phyloP scores from a whole-genome alignment of 2,888 invertebrate genomes.

The Synergus japonicus region DNA sequence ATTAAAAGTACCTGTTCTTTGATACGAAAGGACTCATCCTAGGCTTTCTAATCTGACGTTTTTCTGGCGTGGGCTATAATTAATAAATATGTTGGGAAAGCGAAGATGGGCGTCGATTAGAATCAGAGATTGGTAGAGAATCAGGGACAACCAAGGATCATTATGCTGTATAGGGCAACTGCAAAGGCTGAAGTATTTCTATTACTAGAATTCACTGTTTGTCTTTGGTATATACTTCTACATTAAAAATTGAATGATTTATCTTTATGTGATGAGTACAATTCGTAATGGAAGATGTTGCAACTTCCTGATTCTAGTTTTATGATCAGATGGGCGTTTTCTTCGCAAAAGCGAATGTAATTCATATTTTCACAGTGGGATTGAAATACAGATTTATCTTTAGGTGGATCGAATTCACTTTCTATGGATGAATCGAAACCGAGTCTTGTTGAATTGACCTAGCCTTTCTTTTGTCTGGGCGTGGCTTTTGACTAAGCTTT shows the following conservation, averaged over 20 bases:
- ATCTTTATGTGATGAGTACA: neutral
- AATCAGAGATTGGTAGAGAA: neutral
- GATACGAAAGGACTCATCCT: slow-evolving; percentile 10
- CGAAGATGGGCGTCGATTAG: neutral
- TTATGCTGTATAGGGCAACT: neutral
- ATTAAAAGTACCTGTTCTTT: slow-evolving; percentile 25
- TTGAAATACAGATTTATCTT: slow-evolving; percentile 22
- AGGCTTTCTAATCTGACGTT: slow-evolving; percentile 32
- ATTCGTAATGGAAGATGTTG: neutral
- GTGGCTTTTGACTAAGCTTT: neutral
- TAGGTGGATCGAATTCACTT: slow-evolving; percentile 19
- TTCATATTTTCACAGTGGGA: neutral
- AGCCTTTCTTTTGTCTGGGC: neutral
- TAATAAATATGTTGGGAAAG: slow-evolving; percentile 12
- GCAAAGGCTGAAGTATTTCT: neutral
- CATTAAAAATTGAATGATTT: neutral
- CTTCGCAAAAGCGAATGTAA: slow-evolving; percentile 7
- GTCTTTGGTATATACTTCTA: neutral
- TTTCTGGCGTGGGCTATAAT: neutral
- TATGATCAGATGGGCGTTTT: neutral
- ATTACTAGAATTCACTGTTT: neutral
- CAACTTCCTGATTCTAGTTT: neutral
- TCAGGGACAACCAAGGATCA: neutral
- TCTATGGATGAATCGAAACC: slow-evolving; percentile 15
- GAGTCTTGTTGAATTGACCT: slow-evolving; percentile 7